Evolutionary conservation across 2,888 invertebrate species (phyloP), one percentile per base, ranked within the genome.

Genomic region (Gari tellinella): DNA sequence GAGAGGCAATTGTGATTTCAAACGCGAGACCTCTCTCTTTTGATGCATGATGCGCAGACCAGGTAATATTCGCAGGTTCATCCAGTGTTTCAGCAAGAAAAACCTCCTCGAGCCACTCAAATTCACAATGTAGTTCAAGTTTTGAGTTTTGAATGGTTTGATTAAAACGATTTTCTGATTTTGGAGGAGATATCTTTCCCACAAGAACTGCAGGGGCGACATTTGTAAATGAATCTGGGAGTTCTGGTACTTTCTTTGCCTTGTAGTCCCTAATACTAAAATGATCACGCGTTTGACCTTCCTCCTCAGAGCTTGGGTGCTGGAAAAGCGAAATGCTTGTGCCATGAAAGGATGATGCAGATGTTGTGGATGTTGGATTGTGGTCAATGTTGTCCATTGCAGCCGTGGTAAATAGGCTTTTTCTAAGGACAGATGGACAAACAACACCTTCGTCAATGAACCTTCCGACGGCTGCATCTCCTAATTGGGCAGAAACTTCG

Each of bases 301-400:
- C 14, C 15, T 64, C 37, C 10, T 60, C 51, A 12, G 17, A 14
- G 2, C 19, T 65, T 55, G 68, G 60, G 46, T 60, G 49, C 43
- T 64, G 60, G 40, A 63, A 68, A 2, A 73, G 10, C 2, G 74
- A 74, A 51, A 74, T 65, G 26, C 60, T 64, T 19, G 68, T 69
- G 15, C 69, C 56, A 56, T 74, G 65, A 37, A 74, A 74, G 4
- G 64, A 70, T 17, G 65, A 23, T 25, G 43, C 31, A 56, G 69
- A 58, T n/a, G 66, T 79, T 25, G 69, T 72, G 45, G 79, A 58
- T 26, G 70, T 72, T 25, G 76, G 80, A 55, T 81, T 84, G 40
- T 83, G 80, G 45, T 82, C 81, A 21, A 81, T 84, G 63, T 83
- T 85, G 46, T 84, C 82, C 55, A 83, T 61, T 2, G 80, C 82